Evolutionary conservation across 1,140 invertebrate species (phyloP).

Genomic region (Eriocheir sinensis): DNA sequence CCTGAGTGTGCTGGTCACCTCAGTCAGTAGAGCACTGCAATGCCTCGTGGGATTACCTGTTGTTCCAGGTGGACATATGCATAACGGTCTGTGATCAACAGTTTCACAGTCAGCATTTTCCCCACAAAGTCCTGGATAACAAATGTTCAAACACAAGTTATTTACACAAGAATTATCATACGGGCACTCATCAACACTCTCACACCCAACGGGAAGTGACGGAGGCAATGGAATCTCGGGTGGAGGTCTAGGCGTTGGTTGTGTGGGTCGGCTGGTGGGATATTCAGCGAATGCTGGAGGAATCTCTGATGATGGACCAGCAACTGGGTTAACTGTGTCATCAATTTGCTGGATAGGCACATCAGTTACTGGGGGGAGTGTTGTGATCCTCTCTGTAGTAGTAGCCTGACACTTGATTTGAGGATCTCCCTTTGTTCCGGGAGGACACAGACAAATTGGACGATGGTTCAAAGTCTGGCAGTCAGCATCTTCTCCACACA

Average conservation of each 20-base stretch:
- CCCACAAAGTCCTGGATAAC: constrained; percentile 82
- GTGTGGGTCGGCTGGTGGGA: constrained; percentile 80
- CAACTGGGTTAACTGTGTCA: constrained; percentile 51
- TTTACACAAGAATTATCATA: constrained; percentile 91
- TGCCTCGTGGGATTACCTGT: constrained; percentile 83
- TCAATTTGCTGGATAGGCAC: not conserved
- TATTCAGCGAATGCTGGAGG: constrained; percentile 58
- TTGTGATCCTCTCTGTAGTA: constrained; percentile 59
- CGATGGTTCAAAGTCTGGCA: constrained; percentile 78
- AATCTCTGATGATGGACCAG: constrained; percentile 50
- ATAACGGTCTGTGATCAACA: constrained; percentile 79
- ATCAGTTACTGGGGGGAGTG: constrained; percentile 46
- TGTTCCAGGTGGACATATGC: constrained; percentile 80
- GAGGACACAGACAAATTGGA: constrained; percentile 79
- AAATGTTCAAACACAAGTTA: constrained; percentile 93
- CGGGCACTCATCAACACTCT: constrained; percentile 93
- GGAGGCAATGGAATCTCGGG: constrained; percentile 89
- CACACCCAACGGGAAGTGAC: constrained; percentile 88
- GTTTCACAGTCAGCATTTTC: constrained; percentile 80
- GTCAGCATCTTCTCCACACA: constrained; percentile 80
- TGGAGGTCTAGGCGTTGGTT: constrained; percentile 87
- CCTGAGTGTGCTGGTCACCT: not conserved
- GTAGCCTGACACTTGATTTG: constrained; percentile 72
- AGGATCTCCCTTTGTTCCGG: constrained; percentile 79
- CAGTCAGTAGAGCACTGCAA: constrained; percentile 58